These are phyloP conservation scores for Uropetala carovei DNA, from an alignment of 2,888 invertebrate species.

Conservation along the genomic window DNA sequence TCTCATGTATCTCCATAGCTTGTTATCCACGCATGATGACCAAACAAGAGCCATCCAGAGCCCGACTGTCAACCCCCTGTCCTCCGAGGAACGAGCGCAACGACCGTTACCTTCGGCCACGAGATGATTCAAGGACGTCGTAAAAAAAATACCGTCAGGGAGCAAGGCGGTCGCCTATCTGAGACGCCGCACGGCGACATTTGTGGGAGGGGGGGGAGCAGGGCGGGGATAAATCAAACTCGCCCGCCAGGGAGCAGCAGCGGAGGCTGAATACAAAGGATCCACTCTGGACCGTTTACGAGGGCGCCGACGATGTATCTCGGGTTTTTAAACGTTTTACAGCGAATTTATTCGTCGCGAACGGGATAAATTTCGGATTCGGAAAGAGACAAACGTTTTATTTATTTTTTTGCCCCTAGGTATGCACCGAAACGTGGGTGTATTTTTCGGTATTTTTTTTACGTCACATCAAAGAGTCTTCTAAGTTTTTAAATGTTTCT, in stretches of 20 bases:
- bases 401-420: neutral
- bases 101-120: slow-evolving; percentile 39
- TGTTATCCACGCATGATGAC: slow-evolving; percentile 43
- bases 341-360: slow-evolving; percentile 60
- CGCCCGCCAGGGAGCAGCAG: slow-evolving; percentile 40
- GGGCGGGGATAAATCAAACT: slow-evolving; percentile 48
- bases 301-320: slow-evolving; percentile 53
- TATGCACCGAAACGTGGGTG: neutral
- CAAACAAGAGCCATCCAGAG: slow-evolving; percentile 5
- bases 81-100: neutral
- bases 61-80: slow-evolving; percentile 38
- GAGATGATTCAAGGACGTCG: slow-evolving; percentile 51
- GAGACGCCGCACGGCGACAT: slow-evolving; percentile 16
- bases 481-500: neutral
- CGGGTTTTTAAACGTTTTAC: slow-evolving; percentile 58
- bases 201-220: too few species aligned
- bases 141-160: slow-evolving; percentile 23
- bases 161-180: slow-evolving; percentile 15
- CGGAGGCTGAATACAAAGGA: slow-evolving; percentile 51
- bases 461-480: neutral
- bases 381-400: neutral
- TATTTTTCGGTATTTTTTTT: neutral
- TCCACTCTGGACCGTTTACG: slow-evolving; percentile 50
- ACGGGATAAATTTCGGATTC: slow-evolving; percentile 20
- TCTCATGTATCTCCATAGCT: neutral